Conservation (phyloP, 2,888 invertebrate species). For the Drosophila suboccidentalis region DNA sequence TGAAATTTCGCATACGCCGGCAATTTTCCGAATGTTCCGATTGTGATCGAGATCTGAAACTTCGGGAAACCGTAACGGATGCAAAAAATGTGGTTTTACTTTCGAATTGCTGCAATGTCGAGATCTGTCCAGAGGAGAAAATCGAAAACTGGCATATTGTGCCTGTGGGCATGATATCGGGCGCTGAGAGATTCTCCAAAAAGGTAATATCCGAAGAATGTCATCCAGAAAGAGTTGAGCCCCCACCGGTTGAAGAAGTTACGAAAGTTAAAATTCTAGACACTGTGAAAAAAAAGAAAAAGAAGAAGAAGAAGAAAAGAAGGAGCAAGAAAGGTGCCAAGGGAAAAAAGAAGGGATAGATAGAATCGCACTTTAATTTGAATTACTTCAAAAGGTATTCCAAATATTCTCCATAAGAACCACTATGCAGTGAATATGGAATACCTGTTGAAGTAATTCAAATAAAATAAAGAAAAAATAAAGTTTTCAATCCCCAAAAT, state of each 20-base stretch:
- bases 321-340: constrained; percentile 11
- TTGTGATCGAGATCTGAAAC: constrained; percentile 33
- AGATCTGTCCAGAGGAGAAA: constrained; percentile 40
- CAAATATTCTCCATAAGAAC: not conserved
- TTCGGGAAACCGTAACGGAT: constrained; percentile 47
- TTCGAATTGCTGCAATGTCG: constrained; percentile 55
- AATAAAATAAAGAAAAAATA: not conserved
- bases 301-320: not conserved
- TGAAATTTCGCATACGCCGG: constrained; percentile 47
- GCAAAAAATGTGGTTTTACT: constrained; percentile 44
- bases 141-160: constrained; percentile 59
- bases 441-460: constrained; percentile 19
- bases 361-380: not conserved
- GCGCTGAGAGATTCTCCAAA: constrained; percentile 33
- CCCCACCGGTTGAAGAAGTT: not conserved
- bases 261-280: not conserved
- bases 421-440: not conserved
- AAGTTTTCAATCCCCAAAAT: not conserved
- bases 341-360: constrained; percentile 12
- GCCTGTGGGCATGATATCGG: constrained; percentile 45
- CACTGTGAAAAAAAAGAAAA: constrained; percentile 4
- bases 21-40: constrained; percentile 25
- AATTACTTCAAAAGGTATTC: constrained; percentile 12
- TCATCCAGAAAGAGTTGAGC: not conserved
- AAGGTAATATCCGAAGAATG: constrained; percentile 24